Conservation (phyloP, 2,888 invertebrate species). For the Aphidius colemani region DNA sequence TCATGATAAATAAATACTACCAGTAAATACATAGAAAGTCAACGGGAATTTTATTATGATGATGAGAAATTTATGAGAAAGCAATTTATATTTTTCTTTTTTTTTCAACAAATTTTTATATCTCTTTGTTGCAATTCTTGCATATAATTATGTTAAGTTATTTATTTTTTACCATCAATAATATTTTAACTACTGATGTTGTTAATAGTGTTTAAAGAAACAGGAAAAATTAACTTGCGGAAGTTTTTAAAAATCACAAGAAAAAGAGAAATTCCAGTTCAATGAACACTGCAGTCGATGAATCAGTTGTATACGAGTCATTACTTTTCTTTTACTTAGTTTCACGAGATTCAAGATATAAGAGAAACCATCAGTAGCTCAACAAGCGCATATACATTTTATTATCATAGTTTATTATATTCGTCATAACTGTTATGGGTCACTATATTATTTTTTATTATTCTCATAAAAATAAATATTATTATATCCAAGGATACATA, state of each 20-base stretch:
- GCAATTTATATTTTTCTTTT: conserved; percentile 1
- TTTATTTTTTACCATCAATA: conserved; percentile 2
- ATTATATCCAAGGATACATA: conserved; percentile 5
- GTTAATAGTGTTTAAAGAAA: conserved; percentile 14
- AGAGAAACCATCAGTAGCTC: conserved; percentile 12
- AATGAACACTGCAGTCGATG: conserved; percentile 22
- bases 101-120: not conserved
- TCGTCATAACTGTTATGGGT: conserved; percentile 2
- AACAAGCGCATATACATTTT: not conserved
- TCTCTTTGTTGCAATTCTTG: not conserved
- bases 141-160: not conserved
- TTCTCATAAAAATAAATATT: conserved; percentile 19
- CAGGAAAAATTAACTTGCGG: conserved; percentile 29
- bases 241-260: conserved; percentile 15
- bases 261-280: conserved; percentile 26
- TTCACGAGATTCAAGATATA: conserved; percentile 4
- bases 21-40: conserved; percentile 2
- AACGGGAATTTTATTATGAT: not conserved
- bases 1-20: conserved; percentile 17
- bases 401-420: conserved; percentile 19
- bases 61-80: conserved; percentile 14
- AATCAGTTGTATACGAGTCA: conserved; percentile 27
- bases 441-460: conserved; percentile 20
- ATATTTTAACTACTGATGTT: conserved; percentile 14
- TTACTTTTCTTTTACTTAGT: conserved; percentile 15